These are phyloP conservation scores for Gasterosteus nipponicus DNA, from an alignment of 2,113 vertebrate species.

Conservation along the genomic window DNA sequence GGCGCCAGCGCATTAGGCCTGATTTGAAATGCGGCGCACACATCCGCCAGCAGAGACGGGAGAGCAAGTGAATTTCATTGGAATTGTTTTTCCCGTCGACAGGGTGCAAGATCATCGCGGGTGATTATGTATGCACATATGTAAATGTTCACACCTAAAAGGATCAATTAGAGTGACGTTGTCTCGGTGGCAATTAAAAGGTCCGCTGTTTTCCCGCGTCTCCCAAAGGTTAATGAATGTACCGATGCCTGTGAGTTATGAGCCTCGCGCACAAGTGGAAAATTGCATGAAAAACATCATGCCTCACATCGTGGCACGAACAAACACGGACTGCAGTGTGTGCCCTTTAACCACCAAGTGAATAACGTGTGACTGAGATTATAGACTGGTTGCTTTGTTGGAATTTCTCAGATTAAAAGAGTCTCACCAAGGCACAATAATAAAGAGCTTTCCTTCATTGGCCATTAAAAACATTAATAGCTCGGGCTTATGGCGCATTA, in stretches of 20 bases:
- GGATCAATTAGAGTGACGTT: conserved; percentile 82
- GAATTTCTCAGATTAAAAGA: conserved; percentile 61
- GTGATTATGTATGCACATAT: conserved; percentile 84
- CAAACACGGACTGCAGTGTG: conserved; percentile 60
- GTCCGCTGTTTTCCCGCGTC: conserved; percentile 79
- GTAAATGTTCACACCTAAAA: conserved; percentile 84
- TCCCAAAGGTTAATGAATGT: conserved; percentile 84
- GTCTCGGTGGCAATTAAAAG: conserved; percentile 81
- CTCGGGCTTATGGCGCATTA: conserved; percentile 63
- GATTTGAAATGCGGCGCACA: conserved; percentile 78
- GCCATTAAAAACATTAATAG: conserved; percentile 74
- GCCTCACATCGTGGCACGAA: conserved; percentile 51
- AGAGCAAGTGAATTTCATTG: conserved; percentile 74
- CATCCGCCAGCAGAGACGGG: conserved; percentile 60
- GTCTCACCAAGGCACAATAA: conserved; percentile 51
- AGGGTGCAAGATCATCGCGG: conserved; percentile 78
- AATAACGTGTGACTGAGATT: conserved; percentile 76
- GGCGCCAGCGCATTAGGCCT: conserved; percentile 69
- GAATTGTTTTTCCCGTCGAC: conserved; percentile 80
- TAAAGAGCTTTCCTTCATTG: conserved; percentile 70
- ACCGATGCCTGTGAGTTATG: conserved; percentile 64
- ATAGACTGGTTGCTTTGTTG: conserved; percentile 74
- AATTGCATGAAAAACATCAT: conserved; percentile 71
- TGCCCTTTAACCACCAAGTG: conserved; percentile 65
- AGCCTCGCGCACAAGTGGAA: conserved; percentile 66